phyloP scores from a whole-genome alignment of 2,888 invertebrate genomes.

The Philereme vetulata region DNA sequence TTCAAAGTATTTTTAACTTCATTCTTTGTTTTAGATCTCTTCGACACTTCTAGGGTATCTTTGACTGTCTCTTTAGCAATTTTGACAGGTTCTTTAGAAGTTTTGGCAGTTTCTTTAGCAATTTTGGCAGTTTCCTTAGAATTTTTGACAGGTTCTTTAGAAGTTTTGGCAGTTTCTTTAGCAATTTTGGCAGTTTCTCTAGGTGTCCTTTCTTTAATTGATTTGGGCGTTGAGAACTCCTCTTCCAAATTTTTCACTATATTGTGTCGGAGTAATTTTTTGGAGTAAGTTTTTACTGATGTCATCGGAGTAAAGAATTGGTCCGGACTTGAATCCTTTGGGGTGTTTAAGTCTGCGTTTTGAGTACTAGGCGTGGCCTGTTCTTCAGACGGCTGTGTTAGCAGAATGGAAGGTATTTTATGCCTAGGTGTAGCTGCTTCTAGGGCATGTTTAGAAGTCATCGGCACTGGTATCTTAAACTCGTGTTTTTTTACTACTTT shows the following conservation, averaged over 20 bases:
- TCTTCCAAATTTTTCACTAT: conserved; percentile 68
- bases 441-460: conserved; percentile 50
- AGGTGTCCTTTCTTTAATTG: conserved; percentile 5
- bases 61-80: background rate
- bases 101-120: too few species aligned
- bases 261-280: conserved; percentile 48
- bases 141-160: too few species aligned
- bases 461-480: conserved; percentile 69
- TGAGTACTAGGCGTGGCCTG: conserved; percentile 38
- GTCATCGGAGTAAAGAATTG: conserved; percentile 69
- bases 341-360: conserved; percentile 56
- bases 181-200: conserved; percentile 4
- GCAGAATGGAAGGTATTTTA: conserved; percentile 42
- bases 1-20: conserved; percentile 39
- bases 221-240: conserved; percentile 60
- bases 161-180: background rate
- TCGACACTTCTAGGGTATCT: conserved; percentile 9
- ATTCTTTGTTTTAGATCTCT: background rate
- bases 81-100: too few species aligned
- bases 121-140: too few species aligned
- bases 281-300: conserved; percentile 60
- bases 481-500: conserved; percentile 40
- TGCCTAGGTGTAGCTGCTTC: conserved; percentile 63
- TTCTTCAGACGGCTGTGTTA: conserved; percentile 43
- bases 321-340: conserved; percentile 57